These are phyloP conservation scores for Gandaritis pyraliata DNA, from an alignment of 2,888 invertebrate species.

Conservation along the genomic window DNA sequence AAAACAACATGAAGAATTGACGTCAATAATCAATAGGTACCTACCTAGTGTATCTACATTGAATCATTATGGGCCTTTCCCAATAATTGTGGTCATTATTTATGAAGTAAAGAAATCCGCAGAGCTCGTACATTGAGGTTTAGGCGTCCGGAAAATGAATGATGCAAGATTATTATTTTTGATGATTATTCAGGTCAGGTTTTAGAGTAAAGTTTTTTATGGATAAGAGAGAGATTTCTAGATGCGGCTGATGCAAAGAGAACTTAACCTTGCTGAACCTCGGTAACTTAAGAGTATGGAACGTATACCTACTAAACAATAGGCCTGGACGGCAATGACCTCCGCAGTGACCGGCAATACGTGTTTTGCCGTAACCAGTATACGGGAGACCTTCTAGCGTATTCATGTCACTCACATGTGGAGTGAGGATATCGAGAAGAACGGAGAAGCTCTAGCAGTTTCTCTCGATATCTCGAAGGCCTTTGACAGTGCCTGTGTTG, in stretches of 20 bases:
- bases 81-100: constrained; percentile 7
- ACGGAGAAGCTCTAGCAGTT: too few relatives aligned
- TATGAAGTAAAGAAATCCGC: constrained; percentile 7
- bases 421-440: too few relatives aligned
- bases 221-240: constrained; percentile 40
- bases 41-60: too few relatives aligned
- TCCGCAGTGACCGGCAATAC: too few relatives aligned
- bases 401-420: too few relatives aligned
- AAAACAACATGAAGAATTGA: constrained; percentile 8
- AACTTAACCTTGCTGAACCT: constrained; percentile 62
- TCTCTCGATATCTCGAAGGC: too few relatives aligned
- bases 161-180: constrained; percentile 24
- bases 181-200: neutral
- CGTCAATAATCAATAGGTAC: constrained; percentile 5
- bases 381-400: too few relatives aligned
- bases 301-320: too few relatives aligned
- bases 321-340: too few relatives aligned
- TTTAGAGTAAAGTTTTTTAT: constrained; percentile 10
- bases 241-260: constrained; percentile 66
- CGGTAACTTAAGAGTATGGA: too few relatives aligned
- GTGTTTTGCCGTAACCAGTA: too few relatives aligned
- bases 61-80: constrained; percentile 11
- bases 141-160: constrained; percentile 16
- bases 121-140: neutral
- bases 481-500: too few relatives aligned